Percentiles rank a stretch among this genome's conserved stretches.
Conservation (phyloP, 2,797 vertebrate genomes). For the Diglossa cyanea region DNA sequence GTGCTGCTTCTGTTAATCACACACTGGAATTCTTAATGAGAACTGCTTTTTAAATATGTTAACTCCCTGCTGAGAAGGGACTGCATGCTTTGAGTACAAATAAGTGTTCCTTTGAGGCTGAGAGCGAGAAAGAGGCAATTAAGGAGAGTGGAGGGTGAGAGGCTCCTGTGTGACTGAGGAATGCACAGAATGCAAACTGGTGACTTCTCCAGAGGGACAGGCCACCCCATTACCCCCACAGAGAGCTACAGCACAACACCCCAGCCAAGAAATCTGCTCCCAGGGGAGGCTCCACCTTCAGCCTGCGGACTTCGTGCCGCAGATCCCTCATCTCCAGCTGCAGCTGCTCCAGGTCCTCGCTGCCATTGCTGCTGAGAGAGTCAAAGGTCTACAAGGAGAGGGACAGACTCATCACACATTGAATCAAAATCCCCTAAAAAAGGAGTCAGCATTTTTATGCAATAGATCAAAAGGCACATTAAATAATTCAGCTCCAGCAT, state of each 20-base stretch:
- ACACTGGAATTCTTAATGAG: background rate
- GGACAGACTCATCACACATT: background rate
- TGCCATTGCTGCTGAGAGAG: conserved; percentile 80
- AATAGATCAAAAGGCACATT: background rate
- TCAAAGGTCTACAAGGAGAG: conserved; percentile 78
- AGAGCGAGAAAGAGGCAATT: background rate
- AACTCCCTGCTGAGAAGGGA: background rate
- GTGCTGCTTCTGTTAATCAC: background rate
- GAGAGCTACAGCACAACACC: background rate
- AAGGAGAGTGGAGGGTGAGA: background rate
- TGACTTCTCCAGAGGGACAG: background rate
- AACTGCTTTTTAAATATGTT: background rate
- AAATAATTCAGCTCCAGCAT: background rate
- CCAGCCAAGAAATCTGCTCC: background rate
- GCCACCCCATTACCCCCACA: fast-evolving
- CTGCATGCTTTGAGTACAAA: background rate
- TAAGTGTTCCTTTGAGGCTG: background rate
- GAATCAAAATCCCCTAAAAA: background rate
- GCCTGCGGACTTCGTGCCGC: conserved; percentile 82
- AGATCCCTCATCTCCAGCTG: conserved; percentile 84
- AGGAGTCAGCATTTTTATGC: background rate
- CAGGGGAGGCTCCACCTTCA: conserved; percentile 75
- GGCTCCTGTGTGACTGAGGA: background rate
- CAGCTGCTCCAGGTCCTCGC: conserved; percentile 85
- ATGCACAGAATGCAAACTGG: background rate